These are phyloP conservation scores for Chrysolina americana DNA, from an alignment of 2,888 invertebrate genomes.

Conservation along the genomic window DNA sequence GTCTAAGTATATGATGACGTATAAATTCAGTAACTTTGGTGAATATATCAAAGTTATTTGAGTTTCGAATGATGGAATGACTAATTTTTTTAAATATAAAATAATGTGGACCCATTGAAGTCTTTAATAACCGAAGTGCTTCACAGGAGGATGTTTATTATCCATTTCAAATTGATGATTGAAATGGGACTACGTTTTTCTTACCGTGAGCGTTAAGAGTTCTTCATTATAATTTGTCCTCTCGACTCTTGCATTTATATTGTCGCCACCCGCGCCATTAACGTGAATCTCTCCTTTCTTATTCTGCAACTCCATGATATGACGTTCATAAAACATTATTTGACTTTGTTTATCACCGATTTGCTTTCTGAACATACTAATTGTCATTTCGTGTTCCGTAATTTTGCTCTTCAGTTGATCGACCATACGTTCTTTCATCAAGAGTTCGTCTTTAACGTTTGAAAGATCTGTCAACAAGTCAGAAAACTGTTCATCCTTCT, in stretches of 20 bases:
- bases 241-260: constrained; percentile 42
- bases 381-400: constrained; percentile 63
- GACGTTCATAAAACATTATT: constrained; percentile 65
- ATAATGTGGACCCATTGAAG: too few relatives aligned
- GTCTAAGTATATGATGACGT: too few relatives aligned
- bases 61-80: too few relatives aligned
- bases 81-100: too few relatives aligned
- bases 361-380: constrained; percentile 63
- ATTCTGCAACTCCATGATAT: constrained; percentile 64
- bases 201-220: constrained; percentile 54
- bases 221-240: constrained; percentile 50
- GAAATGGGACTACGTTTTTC: not conserved
- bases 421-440: constrained; percentile 53
- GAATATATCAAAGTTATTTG: too few relatives aligned
- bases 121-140: too few relatives aligned
- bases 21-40: too few relatives aligned
- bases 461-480: constrained; percentile 51
- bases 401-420: constrained; percentile 60
- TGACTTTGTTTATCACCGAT: constrained; percentile 66
- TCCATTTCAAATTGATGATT: too few relatives aligned
- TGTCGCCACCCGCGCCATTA: constrained; percentile 55
- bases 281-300: constrained; percentile 52
- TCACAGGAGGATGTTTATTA: too few relatives aligned
- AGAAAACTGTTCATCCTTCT: constrained; percentile 2
- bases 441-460: constrained; percentile 50